phyloP scores from a whole-genome alignment of 2,888 invertebrate species.

The Vandiemenella viatica region DNA sequence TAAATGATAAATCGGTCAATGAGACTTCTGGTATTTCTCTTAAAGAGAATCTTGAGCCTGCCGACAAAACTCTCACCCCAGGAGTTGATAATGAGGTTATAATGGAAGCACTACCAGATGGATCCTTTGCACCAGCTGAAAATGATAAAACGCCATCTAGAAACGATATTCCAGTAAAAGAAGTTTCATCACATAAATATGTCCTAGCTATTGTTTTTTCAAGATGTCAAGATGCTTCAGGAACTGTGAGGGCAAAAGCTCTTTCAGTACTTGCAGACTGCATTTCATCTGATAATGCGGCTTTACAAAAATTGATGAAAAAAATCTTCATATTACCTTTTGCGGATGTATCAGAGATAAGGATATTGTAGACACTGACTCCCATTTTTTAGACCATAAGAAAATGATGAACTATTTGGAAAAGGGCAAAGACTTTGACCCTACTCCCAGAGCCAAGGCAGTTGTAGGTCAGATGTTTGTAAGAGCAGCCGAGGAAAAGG shows the following conservation, averaged over 20 bases:
- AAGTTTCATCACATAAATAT: slow-evolving; percentile 8
- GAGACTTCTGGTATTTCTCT: not conserved
- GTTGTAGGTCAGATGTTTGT: slow-evolving; percentile 24
- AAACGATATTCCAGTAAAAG: not conserved
- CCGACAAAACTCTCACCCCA: not conserved
- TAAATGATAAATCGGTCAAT: too few species aligned
- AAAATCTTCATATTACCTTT: slow-evolving; percentile 7
- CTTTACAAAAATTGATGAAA: slow-evolving; percentile 5
- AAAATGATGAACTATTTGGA: slow-evolving; percentile 1
- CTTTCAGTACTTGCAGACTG: slow-evolving; percentile 39
- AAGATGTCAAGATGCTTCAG: slow-evolving; percentile 34
- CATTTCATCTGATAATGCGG: slow-evolving; percentile 22
- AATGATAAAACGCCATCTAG: too few species aligned
- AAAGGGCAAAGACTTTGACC: slow-evolving; percentile 3
- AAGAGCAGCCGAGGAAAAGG: slow-evolving; percentile 27
- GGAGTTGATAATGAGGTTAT: not conserved
- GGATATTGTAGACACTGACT: not conserved
- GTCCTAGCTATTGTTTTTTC: slow-evolving; percentile 6
- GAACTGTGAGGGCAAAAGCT: slow-evolving; percentile 45
- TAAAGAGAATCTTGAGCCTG: not conserved
- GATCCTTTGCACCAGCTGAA: not conserved
- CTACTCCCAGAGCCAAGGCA: slow-evolving; percentile 11
- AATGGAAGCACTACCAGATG: slow-evolving; percentile 13
- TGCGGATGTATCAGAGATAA: slow-evolving; percentile 15
- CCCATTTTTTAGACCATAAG: slow-evolving; percentile 4